Evolutionary conservation across 2,113 vertebrate species (phyloP).

Genomic region (Cephalopterus ornatus): DNA sequence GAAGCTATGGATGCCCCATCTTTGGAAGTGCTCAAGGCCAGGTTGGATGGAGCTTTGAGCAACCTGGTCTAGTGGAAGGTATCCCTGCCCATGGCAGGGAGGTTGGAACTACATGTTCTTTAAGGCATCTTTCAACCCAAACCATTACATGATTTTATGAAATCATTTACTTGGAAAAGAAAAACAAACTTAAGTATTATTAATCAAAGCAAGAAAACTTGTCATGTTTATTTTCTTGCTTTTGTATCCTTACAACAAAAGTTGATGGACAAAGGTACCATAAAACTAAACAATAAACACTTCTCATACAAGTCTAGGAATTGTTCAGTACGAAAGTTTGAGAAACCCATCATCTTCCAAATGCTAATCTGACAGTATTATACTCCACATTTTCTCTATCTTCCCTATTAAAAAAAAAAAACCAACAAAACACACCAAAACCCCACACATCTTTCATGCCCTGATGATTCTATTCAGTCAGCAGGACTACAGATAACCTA

Average conservation of each 20-base stretch:
- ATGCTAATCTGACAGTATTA: neutral
- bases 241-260: neutral
- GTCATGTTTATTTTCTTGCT: neutral
- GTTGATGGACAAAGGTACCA: neutral
- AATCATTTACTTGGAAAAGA: neutral
- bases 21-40: neutral
- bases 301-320: neutral
- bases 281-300: neutral
- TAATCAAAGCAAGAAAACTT: neutral
- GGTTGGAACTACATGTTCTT: neutral
- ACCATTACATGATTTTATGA: neutral
- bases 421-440: neutral
- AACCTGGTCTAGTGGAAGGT: neutral
- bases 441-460: neutral
- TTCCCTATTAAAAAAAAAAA: neutral
- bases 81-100: neutral
- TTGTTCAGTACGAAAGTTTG: neutral
- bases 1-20: neutral
- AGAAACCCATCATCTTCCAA: neutral
- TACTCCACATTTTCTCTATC: neutral
- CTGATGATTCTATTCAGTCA: neutral
- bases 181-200: neutral
- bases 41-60: neutral
- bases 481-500: neutral
- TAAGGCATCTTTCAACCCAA: neutral